Base-by-base conservation (phyloP, 2,888 invertebrate species). In the Mythimna impura region DNA sequence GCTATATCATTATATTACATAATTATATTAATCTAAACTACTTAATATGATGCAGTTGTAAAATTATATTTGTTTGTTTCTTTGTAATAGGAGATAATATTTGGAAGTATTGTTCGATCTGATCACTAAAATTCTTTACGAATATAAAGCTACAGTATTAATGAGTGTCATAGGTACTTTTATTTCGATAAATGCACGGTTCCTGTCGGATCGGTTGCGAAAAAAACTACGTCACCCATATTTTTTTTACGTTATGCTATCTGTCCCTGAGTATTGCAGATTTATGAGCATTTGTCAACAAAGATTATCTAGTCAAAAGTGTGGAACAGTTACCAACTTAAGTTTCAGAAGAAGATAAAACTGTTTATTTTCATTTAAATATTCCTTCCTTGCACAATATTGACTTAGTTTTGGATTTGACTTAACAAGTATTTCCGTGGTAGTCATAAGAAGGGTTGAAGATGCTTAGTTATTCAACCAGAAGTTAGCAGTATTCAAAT, bases 291-390 rank as follows among this genome's bases (percentile, higher is more conserved):
- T 52, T 62, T 43, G 20, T 54, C 12, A 73, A 50, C 10, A 65
- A 36, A 12, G 5, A n/a, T 14, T 50, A 8, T 47, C 4, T 9
- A 65, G 12, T 54, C 17, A 54, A 40, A 3, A 60, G 6, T 6
- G 4, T 9, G 30, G 30, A 66, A 55, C 36, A 34, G 20, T 40
- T 62, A 20, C 36, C 14, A n/a, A 9, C 57, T 36, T 52, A 12
- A 12, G 5, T 52, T 34, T 4, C 25, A 58, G 25, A 80, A 66
- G 22, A 30, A n/a, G n/a, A 63, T 54, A 20, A 62, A 25, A 62
- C 22, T 74, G 22, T 78, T 80, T 67, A 34, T 22, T 17, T 74
- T 14, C 1, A 73, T 60, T 73, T 67, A 36, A 73, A 79, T 61
- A 62, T 50, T 55, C 22, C 2, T 36, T 60, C 25, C 12, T 69